Conservation (phyloP, 2,113 vertebrate species). For the Tympanuchus pallidicinctus region DNA sequence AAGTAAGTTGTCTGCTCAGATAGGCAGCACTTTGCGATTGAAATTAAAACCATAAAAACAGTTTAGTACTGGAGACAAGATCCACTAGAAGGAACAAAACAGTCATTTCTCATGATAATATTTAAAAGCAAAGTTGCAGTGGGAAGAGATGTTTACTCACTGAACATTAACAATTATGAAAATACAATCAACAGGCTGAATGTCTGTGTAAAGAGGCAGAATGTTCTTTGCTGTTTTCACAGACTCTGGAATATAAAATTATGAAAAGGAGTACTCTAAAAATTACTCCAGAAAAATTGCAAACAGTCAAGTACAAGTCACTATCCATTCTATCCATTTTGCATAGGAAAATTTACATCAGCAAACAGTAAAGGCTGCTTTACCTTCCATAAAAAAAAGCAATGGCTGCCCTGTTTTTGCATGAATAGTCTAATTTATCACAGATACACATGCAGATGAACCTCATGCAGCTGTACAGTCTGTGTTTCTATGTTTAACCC, state of each 20-base stretch:
- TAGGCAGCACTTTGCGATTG: background rate
- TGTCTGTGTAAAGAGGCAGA: background rate
- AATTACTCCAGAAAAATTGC: background rate
- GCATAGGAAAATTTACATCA: background rate
- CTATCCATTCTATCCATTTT: accelerated
- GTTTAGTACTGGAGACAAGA: background rate
- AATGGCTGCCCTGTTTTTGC: background rate
- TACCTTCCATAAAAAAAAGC: background rate
- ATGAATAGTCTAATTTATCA: background rate
- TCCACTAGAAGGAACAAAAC: background rate
- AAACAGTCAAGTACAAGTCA: background rate
- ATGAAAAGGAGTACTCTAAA: background rate
- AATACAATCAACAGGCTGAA: background rate
- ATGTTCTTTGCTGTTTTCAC: background rate
- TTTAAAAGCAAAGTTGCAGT: background rate
- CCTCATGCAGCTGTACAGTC: background rate
- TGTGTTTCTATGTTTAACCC: background rate
- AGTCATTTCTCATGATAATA: background rate
- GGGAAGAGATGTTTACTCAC: background rate
- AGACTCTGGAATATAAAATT: background rate
- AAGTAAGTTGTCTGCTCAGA: background rate
- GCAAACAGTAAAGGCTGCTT: background rate
- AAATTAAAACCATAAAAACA: background rate
- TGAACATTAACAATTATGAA: background rate
- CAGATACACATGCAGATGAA: background rate